Evolutionary conservation across 2,113 vertebrate species (phyloP).

Genomic region (Erythrolamprus reginae): DNA sequence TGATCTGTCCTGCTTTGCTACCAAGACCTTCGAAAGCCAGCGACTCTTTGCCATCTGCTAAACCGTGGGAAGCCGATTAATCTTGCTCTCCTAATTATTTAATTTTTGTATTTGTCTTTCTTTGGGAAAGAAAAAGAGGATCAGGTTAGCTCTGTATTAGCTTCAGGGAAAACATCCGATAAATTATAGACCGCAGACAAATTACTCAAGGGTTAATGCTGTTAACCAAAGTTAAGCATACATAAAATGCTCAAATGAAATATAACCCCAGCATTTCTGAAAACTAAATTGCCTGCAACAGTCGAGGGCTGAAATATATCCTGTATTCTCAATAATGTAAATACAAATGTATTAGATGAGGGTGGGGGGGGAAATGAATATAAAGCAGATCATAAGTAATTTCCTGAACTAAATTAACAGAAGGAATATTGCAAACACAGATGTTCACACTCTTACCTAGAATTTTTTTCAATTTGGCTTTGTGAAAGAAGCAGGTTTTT

Average conservation of each 20-base stretch:
- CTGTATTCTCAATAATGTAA: not conserved
- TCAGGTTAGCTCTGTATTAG: not conserved
- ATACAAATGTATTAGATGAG: not conserved
- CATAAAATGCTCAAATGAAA: not conserved
- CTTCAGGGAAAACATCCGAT: not conserved
- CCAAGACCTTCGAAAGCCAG: not conserved
- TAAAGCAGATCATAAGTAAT: not conserved
- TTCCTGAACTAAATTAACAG: not conserved
- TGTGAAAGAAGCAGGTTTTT: not conserved
- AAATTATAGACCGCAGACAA: not conserved
- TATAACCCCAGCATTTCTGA: not conserved
- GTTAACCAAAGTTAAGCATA: not conserved
- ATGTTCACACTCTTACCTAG: not conserved
- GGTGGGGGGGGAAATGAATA: not conserved
- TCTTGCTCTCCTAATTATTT: not conserved
- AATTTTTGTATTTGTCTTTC: not conserved
- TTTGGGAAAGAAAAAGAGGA: not conserved
- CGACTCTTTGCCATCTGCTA: not conserved
- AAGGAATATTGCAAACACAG: not conserved
- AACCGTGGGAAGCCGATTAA: not conserved
- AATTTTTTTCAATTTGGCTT: not conserved
- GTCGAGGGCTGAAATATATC: not conserved
- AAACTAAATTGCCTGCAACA: not conserved
- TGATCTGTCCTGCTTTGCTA: not conserved
- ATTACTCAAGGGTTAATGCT: not conserved